Conservation (phyloP, 1,140 invertebrate genomes). For the Drosophila sucinea region DNA sequence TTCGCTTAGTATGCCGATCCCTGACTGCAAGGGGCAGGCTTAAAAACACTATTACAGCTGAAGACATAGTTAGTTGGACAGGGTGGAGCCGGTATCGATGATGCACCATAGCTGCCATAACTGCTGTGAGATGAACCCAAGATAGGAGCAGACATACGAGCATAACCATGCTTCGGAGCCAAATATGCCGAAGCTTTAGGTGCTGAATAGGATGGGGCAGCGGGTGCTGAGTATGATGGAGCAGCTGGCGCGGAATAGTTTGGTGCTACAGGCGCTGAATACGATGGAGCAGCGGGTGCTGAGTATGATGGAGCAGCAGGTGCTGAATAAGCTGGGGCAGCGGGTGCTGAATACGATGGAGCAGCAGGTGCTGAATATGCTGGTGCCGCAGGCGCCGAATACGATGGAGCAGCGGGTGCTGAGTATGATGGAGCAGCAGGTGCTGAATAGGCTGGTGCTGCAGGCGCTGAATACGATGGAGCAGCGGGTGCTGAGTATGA, state of each 20-base stretch:
- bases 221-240: constrained; percentile 25
- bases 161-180: constrained; percentile 48
- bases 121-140: constrained; percentile 33
- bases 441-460: constrained; percentile 16
- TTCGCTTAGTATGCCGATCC: constrained; percentile 37
- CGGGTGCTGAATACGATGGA: constrained; percentile 29
- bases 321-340: constrained; percentile 22
- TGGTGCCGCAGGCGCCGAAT: constrained; percentile 38
- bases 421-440: constrained; percentile 29
- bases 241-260: constrained; percentile 27
- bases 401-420: constrained; percentile 29
- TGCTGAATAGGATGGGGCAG: constrained; percentile 26
- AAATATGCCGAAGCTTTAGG: constrained; percentile 21
- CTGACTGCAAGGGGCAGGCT: constrained; percentile 53
- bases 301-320: constrained; percentile 29
- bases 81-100: constrained; percentile 47
- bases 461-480: constrained; percentile 33
- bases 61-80: constrained; percentile 62
- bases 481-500: constrained; percentile 32
- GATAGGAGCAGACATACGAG: constrained; percentile 42
- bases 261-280: constrained; percentile 32
- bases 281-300: constrained; percentile 19
- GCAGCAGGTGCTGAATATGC: constrained; percentile 33
- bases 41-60: constrained; percentile 59
- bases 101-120: constrained; percentile 41